These are phyloP conservation scores for Dromiciops gliroides DNA, from an alignment of 2,113 vertebrate species.

Conservation along the genomic window DNA sequence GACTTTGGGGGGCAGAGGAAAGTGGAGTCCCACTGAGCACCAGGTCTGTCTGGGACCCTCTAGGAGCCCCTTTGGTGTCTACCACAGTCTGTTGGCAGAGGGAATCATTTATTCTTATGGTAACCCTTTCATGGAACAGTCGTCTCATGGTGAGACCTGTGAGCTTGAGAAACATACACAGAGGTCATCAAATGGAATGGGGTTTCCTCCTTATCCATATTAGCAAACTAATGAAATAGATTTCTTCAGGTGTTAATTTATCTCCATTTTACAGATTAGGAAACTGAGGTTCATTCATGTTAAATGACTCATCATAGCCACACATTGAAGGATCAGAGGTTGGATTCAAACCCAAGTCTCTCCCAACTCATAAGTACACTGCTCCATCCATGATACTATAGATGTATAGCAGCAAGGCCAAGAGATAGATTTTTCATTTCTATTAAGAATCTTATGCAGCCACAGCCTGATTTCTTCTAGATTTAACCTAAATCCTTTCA, in stretches of 20 bases:
- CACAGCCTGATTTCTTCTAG: neutral
- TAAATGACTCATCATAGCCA: neutral
- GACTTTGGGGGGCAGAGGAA: neutral
- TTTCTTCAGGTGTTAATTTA: neutral
- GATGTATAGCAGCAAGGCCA: neutral
- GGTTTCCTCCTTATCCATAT: neutral
- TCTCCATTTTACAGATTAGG: neutral
- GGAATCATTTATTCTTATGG: neutral
- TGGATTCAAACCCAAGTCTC: neutral
- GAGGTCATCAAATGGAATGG: neutral
- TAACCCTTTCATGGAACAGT: neutral
- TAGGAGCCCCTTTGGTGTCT: neutral
- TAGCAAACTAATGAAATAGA: neutral
- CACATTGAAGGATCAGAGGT: neutral
- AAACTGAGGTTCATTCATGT: neutral
- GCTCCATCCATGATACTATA: neutral
- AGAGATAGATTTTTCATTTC: conserved; percentile 2
- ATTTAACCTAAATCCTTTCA: conserved; percentile 30
- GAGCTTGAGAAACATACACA: neutral
- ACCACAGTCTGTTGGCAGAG: neutral
- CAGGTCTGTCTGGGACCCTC: neutral
- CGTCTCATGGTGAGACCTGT: neutral
- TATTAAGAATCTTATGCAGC: conserved; percentile 1
- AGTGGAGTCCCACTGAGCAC: neutral
- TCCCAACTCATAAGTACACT: too few species aligned